A percentile compares a stretch with the other conserved stretches of the same genome.
These are phyloP conservation scores for Chondrilla cf. caribensis DNA, from an alignment of 37 sponge, comb jelly and placozoan genomes.

Conservation along the genomic window DNA sequence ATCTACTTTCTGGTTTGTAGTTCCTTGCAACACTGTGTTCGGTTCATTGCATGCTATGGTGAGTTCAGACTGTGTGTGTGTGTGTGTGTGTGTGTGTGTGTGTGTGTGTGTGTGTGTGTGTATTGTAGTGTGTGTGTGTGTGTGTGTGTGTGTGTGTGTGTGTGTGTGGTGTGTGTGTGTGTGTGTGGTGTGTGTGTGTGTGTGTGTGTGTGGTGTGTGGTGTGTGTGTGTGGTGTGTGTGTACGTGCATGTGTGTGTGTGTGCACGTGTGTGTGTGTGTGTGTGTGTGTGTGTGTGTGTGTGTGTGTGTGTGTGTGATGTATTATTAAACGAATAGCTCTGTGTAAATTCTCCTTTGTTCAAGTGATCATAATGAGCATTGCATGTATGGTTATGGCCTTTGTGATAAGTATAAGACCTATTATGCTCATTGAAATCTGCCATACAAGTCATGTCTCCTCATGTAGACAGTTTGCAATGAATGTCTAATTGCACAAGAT, in stretches of 20 bases:
- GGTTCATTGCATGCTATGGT: constrained; percentile 57
- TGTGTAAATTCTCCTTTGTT: background rate
- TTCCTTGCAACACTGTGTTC: constrained; percentile 44
- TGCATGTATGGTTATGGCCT: too few species aligned
- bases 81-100: constrained; percentile 5
- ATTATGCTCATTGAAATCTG: background rate
- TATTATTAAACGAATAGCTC: background rate
- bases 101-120: background rate
- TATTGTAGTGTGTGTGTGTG: too few species aligned
- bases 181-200: background rate
- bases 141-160: constrained; percentile 22
- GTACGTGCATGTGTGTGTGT: background rate
- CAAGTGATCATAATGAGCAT: background rate
- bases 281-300: constrained; percentile 10
- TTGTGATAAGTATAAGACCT: too few species aligned
- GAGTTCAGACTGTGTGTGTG: constrained; percentile 1
- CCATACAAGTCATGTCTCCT: too few species aligned
- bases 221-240: background rate
- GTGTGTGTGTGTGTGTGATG: background rate
- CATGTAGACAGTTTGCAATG: too few species aligned
- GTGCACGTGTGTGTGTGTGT: background rate
- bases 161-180: background rate
- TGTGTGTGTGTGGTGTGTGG: constrained; percentile 11
- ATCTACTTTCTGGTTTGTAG: too few species aligned
- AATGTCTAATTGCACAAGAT: too few species aligned